Evolutionary conservation across 92 coral and sea anemone genomes (phyloP).

Genomic region (Actinernus sp.): DNA sequence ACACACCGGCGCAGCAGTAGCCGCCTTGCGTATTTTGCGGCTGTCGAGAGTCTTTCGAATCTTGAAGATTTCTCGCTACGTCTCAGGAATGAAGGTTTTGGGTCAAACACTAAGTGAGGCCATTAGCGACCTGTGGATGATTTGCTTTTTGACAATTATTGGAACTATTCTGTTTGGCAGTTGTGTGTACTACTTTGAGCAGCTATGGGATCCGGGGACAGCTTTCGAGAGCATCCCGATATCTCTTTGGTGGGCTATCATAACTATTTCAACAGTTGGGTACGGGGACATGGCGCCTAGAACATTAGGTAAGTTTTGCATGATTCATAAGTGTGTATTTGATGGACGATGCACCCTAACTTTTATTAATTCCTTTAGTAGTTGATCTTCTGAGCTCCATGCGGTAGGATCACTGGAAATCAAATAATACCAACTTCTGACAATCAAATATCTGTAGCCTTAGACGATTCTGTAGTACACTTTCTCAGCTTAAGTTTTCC

Average conservation of each 20-base stretch:
- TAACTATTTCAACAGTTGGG: constrained; percentile 66
- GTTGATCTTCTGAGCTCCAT: too few relatives aligned
- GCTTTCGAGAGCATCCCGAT: constrained; percentile 55
- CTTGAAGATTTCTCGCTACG: constrained; percentile 59
- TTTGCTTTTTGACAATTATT: constrained; percentile 54
- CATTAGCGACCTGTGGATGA: constrained; percentile 60
- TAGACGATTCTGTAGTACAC: too few relatives aligned
- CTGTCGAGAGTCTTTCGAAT: constrained; percentile 50
- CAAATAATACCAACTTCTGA: too few relatives aligned
- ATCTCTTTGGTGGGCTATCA: constrained; percentile 67
- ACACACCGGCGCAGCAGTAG: constrained; percentile 4
- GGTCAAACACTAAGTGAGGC: constrained; percentile 58
- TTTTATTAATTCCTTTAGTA: too few relatives aligned
- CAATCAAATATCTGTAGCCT: too few relatives aligned
- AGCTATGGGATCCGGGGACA: constrained; percentile 60
- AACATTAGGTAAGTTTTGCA: constrained; percentile 65
- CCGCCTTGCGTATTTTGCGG: constrained; percentile 51
- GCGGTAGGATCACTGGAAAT: too few relatives aligned
- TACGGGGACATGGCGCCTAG: constrained; percentile 73
- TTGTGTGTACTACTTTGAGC: constrained; percentile 60
- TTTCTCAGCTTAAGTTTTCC: too few relatives aligned
- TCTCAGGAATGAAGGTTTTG: constrained; percentile 62
- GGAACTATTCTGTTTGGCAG: constrained; percentile 70
- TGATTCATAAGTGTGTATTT: background rate
- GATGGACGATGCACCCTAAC: too few relatives aligned